Evolutionary conservation across 92 coral and sea anemone genomes (phyloP), one percentile per base, ranked within the genome.

Genomic region (Micromussa lordhowensis): DNA sequence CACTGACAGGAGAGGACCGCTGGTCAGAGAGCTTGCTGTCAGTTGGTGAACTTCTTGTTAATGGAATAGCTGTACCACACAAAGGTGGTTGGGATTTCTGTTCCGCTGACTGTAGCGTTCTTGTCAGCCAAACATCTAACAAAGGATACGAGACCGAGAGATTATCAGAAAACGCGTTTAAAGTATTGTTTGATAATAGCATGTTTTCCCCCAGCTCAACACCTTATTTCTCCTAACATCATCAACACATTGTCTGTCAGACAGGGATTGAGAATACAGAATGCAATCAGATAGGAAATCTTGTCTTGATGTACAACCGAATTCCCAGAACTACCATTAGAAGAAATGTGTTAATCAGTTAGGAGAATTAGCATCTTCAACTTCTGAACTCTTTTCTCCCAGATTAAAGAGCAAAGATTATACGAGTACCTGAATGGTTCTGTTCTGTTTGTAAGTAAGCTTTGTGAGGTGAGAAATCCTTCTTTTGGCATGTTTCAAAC

Each of bases 1-100:
- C 78, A 49, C 77, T 88, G 53, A 53, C 21, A 18, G 81, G 85
- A 49, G 78, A 79, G 28, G 87, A 83, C 34, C 79, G 87, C 79
- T 71, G 79, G 68, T 53, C 87, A 53, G 32, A 31, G 14, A 32
- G 68, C 54, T 29, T 72, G 64, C 87, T 70, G 49, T 83, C 87
- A 13, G 51, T 31, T 53, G 87, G 53, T 70, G 55, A 21, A 24
- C 68, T 71, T 35, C 87, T 83, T 0, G 22, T 12, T 28, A 71
- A 70, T 71, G 49, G 54, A 53, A 31, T 14, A 71, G 38, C 22
- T 51, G 74, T 24, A 8, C 13, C 51, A 34, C 15, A n/a, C 69
- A 81, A 26, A 64, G 38, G 74, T 40, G 26, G 84, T 26, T 36
- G 29, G 15, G 63, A 58, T 79, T 17, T 30, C 15, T 10, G 38